These are phyloP conservation scores for Dendropsophus ebraccatus DNA, from an alignment of 2,113 vertebrate species.

Conservation along the genomic window DNA sequence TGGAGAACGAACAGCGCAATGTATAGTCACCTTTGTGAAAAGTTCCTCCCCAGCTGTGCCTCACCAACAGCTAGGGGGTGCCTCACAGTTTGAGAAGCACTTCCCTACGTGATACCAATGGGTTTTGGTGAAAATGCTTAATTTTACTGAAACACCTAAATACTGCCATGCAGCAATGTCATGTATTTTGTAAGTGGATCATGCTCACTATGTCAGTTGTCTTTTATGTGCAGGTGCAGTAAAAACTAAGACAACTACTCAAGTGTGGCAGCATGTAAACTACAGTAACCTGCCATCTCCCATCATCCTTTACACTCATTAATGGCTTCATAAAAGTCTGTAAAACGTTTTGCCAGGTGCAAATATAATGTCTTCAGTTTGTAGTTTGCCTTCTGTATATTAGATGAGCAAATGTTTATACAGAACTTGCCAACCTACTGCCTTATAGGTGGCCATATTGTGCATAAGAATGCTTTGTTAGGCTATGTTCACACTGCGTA, in stretches of 20 bases:
- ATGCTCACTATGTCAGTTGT: neutral
- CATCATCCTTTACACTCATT: neutral
- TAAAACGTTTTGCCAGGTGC: neutral
- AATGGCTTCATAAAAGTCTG: neutral
- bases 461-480: too few species aligned
- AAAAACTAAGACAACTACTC: neutral
- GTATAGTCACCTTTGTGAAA: too few species aligned
- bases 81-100: too few species aligned
- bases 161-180: neutral
- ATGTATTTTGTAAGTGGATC: neutral
- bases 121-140: neutral
- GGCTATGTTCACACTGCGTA: too few species aligned
- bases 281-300: neutral
- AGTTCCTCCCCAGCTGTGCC: too few species aligned
- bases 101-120: too few species aligned
- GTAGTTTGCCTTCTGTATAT: neutral
- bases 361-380: neutral
- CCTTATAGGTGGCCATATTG: too few species aligned
- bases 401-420: neutral
- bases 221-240: conserved; percentile 15
- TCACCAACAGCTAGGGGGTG: too few species aligned
- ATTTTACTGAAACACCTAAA: neutral
- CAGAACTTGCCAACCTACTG: too few species aligned
- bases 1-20: too few species aligned
- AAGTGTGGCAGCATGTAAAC: conserved; percentile 17